Percentiles rank a stretch among this genome's conserved stretches.
phyloP scores from a whole-genome alignment of 2,113 vertebrate genomes.

The Cricetomys ansorgei region DNA sequence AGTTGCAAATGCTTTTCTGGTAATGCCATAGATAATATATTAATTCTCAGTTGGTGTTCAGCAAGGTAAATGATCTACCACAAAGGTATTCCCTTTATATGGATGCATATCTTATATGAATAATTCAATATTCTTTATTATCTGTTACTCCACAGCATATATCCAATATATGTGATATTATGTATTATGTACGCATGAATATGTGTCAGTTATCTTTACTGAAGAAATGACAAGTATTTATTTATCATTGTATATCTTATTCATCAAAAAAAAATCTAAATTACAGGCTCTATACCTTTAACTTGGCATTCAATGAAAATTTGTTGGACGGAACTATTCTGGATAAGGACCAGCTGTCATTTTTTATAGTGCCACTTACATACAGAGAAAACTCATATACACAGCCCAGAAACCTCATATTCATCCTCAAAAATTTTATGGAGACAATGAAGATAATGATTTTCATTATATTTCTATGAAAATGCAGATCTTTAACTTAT shows the following conservation, averaged over 20 bases:
- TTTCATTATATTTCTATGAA: slow-evolving; percentile 49
- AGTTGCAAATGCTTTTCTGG: not conserved
- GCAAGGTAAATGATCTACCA: not conserved
- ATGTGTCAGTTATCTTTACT: not conserved
- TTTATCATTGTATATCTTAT: not conserved
- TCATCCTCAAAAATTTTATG: not conserved
- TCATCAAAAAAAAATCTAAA: not conserved
- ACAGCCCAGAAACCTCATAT: not conserved
- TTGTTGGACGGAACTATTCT: not conserved
- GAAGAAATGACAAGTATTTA: not conserved
- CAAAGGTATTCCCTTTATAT: not conserved
- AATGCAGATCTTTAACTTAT: not conserved
- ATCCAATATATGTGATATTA: not conserved
- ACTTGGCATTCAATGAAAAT: slow-evolving; percentile 13
- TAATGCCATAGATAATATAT: slow-evolving; percentile 24
- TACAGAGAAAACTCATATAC: not conserved
- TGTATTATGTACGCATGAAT: not conserved
- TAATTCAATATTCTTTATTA: not conserved
- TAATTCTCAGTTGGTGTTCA: not conserved
- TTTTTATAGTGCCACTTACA: slow-evolving; percentile 23
- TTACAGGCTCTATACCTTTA: not conserved
- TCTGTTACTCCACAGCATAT: not conserved
- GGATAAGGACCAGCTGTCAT: not conserved
- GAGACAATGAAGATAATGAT: not conserved
- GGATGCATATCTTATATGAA: not conserved